Evolutionary conservation across 1,140 invertebrate species (phyloP), one percentile per base, ranked within the genome.

Genomic region (Drosophila tsacasi): DNA sequence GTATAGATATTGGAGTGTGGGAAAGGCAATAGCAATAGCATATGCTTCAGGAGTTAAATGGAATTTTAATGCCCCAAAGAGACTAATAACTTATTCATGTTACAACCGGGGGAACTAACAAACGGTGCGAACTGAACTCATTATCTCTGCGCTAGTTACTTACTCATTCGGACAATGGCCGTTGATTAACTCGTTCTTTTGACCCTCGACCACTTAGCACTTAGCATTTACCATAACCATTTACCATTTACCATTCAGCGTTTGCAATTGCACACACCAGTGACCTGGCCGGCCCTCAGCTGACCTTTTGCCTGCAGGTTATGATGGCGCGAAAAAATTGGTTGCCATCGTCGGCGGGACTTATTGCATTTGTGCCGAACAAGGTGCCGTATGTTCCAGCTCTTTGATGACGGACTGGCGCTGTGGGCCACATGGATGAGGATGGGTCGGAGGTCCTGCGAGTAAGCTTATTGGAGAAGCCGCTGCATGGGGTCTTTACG

Each of bases 281-380:
- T 63, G 61, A 58, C 35, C 39, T 60, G 58, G 58, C n/a, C n/a
- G 32, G 21, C 32, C 23, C 4, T 21, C 6, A 13, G 17, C 59
- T 55, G 52, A 55, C 60, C 60, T 57, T 63, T 57, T 63, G 32
- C 49, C 60, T 58, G 54, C 37, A 21, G 50, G 50, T 64, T 59
- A 58, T 21, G 25, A 58, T 58, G 62, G 62, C 40, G 50, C 6
- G 15, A 58, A 64, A 58, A 40, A 58, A 64, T 58, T 59, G 50
- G 50, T 59, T 21, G 25, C 62, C 62, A 64, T 59, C 3, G 59
- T 42, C 59, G 40, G 40, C 40, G 47, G 50, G 32, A 63, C 61
- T 58, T 63, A 63, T 63, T 64, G 50, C 61, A 64, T 64, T 58
- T 42, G 2, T 50, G 50, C 13, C 50, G 25, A 13, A 37, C 61